Percentiles rank a stretch among this genome's conserved stretches.
These are phyloP conservation scores for Aplysina aerophoba DNA, from an alignment of 37 sponge, comb jelly and placozoan genomes.

Conservation along the genomic window DNA sequence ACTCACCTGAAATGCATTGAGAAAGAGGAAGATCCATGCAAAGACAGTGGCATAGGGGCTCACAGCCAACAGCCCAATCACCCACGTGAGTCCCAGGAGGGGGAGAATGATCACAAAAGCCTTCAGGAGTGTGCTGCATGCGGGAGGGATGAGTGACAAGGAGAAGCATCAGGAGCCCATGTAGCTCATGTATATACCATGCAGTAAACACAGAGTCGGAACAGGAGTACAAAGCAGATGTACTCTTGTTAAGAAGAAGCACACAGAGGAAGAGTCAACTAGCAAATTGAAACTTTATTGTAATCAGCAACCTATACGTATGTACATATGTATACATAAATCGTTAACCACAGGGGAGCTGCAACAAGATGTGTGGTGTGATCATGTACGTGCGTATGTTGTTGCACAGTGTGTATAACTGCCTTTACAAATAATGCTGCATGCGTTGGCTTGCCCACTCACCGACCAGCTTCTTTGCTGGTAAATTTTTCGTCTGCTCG, in stretches of 20 bases:
- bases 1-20: slow-evolving; percentile 74
- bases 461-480: background rate
- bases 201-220: too few relatives aligned
- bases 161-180: too few relatives aligned
- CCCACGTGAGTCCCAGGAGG: slow-evolving; percentile 65
- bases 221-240: too few relatives aligned
- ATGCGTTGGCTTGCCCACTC: background rate
- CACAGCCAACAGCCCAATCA: slow-evolving; percentile 69
- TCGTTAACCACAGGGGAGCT: too few relatives aligned
- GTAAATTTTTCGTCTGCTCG: background rate
- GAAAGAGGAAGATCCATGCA: slow-evolving; percentile 73
- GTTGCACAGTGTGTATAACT: too few relatives aligned
- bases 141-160: background rate
- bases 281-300: background rate
- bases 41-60: slow-evolving; percentile 62
- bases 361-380: too few relatives aligned
- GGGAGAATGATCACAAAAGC: slow-evolving; percentile 50
- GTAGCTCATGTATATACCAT: too few relatives aligned
- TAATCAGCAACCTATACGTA: background rate
- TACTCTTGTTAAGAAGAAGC: too few relatives aligned
- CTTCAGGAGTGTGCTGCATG: slow-evolving; percentile 35
- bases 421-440: too few relatives aligned
- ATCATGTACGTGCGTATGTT: too few relatives aligned
- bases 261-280: too few relatives aligned
- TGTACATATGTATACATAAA: too few relatives aligned